Evolutionary conservation across 2,888 invertebrate species (phyloP).

Genomic region (Neocrepidodera transversa): DNA sequence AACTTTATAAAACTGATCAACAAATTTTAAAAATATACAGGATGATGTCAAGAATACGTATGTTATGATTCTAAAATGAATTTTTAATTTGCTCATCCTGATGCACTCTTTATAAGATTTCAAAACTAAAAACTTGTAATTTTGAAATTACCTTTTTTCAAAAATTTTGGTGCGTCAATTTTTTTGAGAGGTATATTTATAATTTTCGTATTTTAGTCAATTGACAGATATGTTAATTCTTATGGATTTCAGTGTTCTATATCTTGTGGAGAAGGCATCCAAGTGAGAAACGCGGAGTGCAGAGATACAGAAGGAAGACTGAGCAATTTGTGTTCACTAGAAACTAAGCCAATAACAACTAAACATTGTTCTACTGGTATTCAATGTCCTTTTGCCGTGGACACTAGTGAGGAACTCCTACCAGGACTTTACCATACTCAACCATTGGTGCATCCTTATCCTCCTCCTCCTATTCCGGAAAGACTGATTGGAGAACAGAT

Average conservation of each 20-base stretch:
- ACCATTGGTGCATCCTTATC: constrained; percentile 73
- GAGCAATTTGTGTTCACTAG: constrained; percentile 71
- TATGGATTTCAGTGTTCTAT: constrained; percentile 90
- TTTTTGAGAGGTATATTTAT: too few species aligned
- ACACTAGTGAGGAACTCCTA: constrained; percentile 66
- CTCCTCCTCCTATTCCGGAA: constrained; percentile 72
- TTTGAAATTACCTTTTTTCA: too few species aligned
- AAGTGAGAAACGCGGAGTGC: constrained; percentile 84
- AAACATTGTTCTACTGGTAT: constrained; percentile 79
- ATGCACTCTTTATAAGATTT: too few species aligned
- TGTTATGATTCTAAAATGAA: too few species aligned
- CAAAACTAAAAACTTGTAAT: too few species aligned
- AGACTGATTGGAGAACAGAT: constrained; percentile 74
- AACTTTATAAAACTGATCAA: too few species aligned
- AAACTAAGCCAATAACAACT: constrained; percentile 72
- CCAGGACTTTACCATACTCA: constrained; percentile 70
- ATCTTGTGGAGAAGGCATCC: constrained; percentile 87
- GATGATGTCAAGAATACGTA: too few species aligned
- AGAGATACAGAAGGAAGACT: constrained; percentile 66
- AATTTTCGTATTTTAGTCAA: too few species aligned
- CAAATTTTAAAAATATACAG: too few species aligned
- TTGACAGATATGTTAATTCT: too few species aligned
- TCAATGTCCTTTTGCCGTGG: constrained; percentile 66
- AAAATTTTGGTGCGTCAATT: too few species aligned
- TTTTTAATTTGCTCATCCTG: too few species aligned